phyloP scores from a whole-genome alignment of 2,888 invertebrate species.

The Mesoligia furuncula region DNA sequence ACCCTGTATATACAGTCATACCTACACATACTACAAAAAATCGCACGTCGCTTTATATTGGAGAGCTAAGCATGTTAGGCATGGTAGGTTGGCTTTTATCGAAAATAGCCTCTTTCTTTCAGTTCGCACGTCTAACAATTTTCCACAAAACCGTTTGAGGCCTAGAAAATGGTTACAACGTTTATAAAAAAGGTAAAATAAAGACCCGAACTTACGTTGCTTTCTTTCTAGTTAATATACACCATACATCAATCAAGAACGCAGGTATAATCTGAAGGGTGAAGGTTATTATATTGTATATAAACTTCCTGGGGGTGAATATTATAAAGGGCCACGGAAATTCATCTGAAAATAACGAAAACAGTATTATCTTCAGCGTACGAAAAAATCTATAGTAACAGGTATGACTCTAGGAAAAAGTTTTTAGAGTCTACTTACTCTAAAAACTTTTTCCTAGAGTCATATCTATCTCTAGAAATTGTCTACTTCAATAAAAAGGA shows the following conservation, averaged over 20 bases:
- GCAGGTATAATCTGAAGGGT: constrained; percentile 71
- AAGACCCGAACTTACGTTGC: constrained; percentile 65
- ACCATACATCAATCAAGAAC: constrained; percentile 68
- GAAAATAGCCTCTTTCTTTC: not conserved
- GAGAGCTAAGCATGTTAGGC: not conserved
- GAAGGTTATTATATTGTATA: constrained; percentile 65
- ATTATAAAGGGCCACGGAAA: constrained; percentile 63
- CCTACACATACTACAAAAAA: not conserved
- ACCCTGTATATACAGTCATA: too few relatives aligned
- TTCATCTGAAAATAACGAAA: constrained; percentile 67
- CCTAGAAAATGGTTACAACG: not conserved
- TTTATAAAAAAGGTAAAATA: not conserved
- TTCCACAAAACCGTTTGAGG: too few relatives aligned
- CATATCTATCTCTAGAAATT: too few relatives aligned
- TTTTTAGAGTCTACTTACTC: too few relatives aligned
- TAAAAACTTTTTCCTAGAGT: too few relatives aligned
- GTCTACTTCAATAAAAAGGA: too few relatives aligned
- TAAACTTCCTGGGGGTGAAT: constrained; percentile 60
- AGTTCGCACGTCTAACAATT: not conserved
- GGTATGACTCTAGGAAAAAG: not conserved
- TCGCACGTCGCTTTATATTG: not conserved
- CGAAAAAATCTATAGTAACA: not conserved
- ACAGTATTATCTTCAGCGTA: constrained; percentile 2
- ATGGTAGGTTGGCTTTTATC: not conserved
- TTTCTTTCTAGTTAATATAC: constrained; percentile 64